Base-by-base conservation (phyloP, 2,888 invertebrate species). In the Matsumyia berberina region DNA sequence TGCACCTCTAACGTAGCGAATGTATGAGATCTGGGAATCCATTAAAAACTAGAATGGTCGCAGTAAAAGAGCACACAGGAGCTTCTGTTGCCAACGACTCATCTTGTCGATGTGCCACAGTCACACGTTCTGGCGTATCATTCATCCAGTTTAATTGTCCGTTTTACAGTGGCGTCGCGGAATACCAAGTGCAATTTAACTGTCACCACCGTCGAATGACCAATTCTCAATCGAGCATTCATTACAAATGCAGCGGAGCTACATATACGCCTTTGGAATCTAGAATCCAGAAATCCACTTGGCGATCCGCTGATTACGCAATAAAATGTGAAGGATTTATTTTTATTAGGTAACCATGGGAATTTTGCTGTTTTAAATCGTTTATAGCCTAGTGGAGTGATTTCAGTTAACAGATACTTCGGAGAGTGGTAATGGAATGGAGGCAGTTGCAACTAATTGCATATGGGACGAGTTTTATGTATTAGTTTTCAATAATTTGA, bases 141-240 rank as follows among this genome's bases (percentile, higher is more conserved):
- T 60, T 49, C 39, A 49, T 70, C 19, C 62, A 35, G 53, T 62
- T 73, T 73, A 64, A 73, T 62, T 73, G 62, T 44, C 42, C 64
- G 35, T 64, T 73, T 62, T 64, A 73, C 42, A 55, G 51, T 55
- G 17, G 44, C 64, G 53, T 24, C 39, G 53, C 44, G 62, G 73
- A 64, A 73, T 73, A 64, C 73, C 35, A 64, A 73, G 44, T 73
- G 62, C 73, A 53, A 33, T 64, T 73, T 73, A 73, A 64, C 73
- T 73, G 62, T 73, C 73, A 44, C 35, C 44, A 44, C 24, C 7
- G 1, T 15, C 11, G 62, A 64, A 64, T 64, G 73, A 64, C 29
- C 58, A 70, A 70, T 70, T 70, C 58, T 24, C 44, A 35, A 35
- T 58, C 37, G 53, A 11, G 53, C 55, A 64, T 62, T 73, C 73